phyloP scores from a whole-genome alignment of 1,140 invertebrate species.

The Propsilocerus akamusi region DNA sequence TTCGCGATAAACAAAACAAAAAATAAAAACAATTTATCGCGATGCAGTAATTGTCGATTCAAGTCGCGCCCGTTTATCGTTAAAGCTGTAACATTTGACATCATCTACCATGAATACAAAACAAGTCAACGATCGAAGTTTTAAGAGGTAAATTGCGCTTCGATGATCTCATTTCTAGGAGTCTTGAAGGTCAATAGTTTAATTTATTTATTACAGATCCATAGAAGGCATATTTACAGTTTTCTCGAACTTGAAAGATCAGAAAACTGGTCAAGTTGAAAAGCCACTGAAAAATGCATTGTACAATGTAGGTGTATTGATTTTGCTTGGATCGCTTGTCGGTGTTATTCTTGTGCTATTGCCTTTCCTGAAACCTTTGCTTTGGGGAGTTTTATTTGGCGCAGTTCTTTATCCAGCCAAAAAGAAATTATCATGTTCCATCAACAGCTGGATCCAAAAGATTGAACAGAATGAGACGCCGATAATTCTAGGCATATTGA shows the following conservation, averaged over 20 bases:
- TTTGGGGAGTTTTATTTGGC: constrained; percentile 70
- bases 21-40: too few relatives aligned
- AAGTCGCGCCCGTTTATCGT: too few relatives aligned
- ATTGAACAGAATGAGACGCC: constrained; percentile 34
- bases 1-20: too few relatives aligned
- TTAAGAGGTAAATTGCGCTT: too few relatives aligned
- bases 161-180: too few relatives aligned
- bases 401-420: constrained; percentile 78
- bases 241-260: not conserved
- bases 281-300: constrained; percentile 75
- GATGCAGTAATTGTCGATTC: too few relatives aligned
- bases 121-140: too few relatives aligned
- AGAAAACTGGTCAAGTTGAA: constrained; percentile 24
- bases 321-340: constrained; percentile 59
- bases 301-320: constrained; percentile 65
- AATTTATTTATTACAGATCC: not conserved
- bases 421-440: constrained; percentile 35
- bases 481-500: constrained; percentile 38
- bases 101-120: too few relatives aligned
- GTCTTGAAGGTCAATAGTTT: too few relatives aligned
- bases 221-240: not conserved
- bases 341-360: constrained; percentile 50
- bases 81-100: too few relatives aligned
- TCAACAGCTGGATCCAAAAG: constrained; percentile 45
- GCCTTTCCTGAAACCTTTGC: constrained; percentile 77